Conservation (phyloP, 2,113 vertebrate species). For the Ceuthmochares aereus region DNA sequence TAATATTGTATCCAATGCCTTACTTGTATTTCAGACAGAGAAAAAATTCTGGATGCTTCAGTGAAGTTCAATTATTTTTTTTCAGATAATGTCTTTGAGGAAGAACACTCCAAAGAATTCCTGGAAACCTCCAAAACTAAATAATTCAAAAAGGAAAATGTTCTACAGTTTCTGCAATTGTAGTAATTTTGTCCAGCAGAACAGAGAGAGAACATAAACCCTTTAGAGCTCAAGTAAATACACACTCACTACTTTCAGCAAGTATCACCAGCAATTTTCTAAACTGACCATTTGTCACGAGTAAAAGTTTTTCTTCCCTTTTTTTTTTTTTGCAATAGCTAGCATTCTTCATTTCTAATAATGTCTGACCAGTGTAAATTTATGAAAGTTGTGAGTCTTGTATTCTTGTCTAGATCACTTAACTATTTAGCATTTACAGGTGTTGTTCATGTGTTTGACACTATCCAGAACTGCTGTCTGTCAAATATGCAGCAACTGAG, state of each 20-base stretch:
- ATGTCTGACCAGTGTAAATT: background rate
- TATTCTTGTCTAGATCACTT: background rate
- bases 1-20: background rate
- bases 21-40: background rate
- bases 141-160: background rate
- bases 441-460: background rate
- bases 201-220: background rate
- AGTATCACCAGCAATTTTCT: background rate
- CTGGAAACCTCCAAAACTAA: background rate
- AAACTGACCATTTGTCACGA: background rate
- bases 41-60: background rate
- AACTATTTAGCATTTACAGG: background rate
- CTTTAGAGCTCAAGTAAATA: background rate
- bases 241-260: background rate
- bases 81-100: background rate
- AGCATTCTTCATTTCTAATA: background rate
- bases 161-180: background rate
- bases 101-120: background rate
- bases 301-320: background rate
- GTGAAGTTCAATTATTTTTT: background rate
- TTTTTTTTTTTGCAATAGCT: background rate
- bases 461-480: background rate
- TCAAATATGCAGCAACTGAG: background rate
- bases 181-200: background rate
- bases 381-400: background rate